Evolutionary conservation across 2,888 invertebrate genomes (phyloP), one percentile per base, ranked within the genome.

Genomic region (Osedax fenrisi): DNA sequence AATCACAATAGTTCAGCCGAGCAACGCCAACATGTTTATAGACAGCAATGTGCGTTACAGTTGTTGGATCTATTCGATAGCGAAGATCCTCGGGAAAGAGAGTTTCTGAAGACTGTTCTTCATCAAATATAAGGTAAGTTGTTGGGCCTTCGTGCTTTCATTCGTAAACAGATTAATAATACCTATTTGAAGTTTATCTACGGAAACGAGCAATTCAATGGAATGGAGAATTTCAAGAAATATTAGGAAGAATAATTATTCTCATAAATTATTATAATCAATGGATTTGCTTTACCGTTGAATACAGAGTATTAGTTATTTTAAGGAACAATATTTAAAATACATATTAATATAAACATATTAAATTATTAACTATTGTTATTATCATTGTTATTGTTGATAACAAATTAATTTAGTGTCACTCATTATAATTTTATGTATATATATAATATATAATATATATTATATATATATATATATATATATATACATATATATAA

Each of bases 291-390:
- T 84, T 86, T 96, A 86, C 97, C 97, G 76, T 88, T 98, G 81
- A 98, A 98, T 86, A 92, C 93, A 82, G 97, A 98, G 87, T 97
- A 98, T n/a, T n/a, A n/a, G n/a, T n/a, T n/a, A n/a, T n/a, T n/a
- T n/a, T n/a, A n/a, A n/a, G n/a, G n/a, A n/a, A n/a, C n/a, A n/a
- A n/a, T n/a, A n/a, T n/a, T n/a, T n/a, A n/a, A n/a, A n/a, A n/a
- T n/a, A n/a, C n/a, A n/a, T n/a, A n/a, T n/a, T n/a, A n/a, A n/a
- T n/a, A n/a, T n/a, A n/a, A n/a, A n/a, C n/a, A n/a, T n/a, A n/a
- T n/a, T n/a, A n/a, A n/a, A n/a, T n/a, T n/a, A n/a, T n/a, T n/a
- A n/a, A n/a, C n/a, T n/a, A n/a, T n/a, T n/a, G n/a, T n/a, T n/a
- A n/a, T n/a, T n/a, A n/a, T n/a, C n/a, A n/a, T n/a, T n/a, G n/a